A percentile compares a stretch with the other conserved stretches of the same genome.
phyloP scores from a whole-genome alignment of 2,113 vertebrate genomes.

The Nerophis lumbriciformis region DNA sequence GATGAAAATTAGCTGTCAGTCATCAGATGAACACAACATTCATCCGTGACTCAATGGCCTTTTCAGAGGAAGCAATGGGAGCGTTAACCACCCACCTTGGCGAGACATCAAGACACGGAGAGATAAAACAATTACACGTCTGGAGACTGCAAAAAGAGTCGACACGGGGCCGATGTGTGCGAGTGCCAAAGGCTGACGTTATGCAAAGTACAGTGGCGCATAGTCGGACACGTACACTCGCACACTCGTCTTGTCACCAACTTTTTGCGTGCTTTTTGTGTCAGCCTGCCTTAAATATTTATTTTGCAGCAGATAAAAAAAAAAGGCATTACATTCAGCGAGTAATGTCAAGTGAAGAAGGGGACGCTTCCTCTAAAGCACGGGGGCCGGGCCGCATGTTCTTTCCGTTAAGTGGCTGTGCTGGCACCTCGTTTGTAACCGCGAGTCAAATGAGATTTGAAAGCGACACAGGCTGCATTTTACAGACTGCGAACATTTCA shows the following conservation, averaged over 20 bases:
- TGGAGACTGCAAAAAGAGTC: constrained; percentile 38
- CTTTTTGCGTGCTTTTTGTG: constrained; percentile 39
- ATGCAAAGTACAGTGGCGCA: constrained; percentile 1
- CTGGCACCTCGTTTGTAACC: constrained; percentile 55
- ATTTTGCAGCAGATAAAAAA: constrained; percentile 58
- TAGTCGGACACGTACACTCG: neutral
- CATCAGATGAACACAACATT: constrained; percentile 53
- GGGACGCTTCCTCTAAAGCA: constrained; percentile 37
- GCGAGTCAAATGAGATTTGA: constrained; percentile 64
- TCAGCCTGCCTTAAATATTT: constrained; percentile 51
- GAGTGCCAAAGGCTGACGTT: constrained; percentile 10
- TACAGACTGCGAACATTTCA: constrained; percentile 54
- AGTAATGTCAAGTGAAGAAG: constrained; percentile 61
- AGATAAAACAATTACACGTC: constrained; percentile 57
- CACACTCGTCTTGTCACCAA: constrained; percentile 28
- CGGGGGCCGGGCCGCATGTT: constrained; percentile 40
- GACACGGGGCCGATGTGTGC: constrained; percentile 9
- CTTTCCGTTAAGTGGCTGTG: constrained; percentile 47
- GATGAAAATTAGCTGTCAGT: constrained; percentile 62
- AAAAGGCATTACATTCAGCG: constrained; percentile 60
- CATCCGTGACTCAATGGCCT: constrained; percentile 63
- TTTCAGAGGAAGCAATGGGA: constrained; percentile 46
- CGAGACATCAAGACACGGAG: constrained; percentile 38
- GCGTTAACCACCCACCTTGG: constrained; percentile 34
- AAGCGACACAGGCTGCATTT: constrained; percentile 46